Evolutionary conservation across 2,797 vertebrate species (phyloP).

Genomic region (Darevskia mixta): DNA sequence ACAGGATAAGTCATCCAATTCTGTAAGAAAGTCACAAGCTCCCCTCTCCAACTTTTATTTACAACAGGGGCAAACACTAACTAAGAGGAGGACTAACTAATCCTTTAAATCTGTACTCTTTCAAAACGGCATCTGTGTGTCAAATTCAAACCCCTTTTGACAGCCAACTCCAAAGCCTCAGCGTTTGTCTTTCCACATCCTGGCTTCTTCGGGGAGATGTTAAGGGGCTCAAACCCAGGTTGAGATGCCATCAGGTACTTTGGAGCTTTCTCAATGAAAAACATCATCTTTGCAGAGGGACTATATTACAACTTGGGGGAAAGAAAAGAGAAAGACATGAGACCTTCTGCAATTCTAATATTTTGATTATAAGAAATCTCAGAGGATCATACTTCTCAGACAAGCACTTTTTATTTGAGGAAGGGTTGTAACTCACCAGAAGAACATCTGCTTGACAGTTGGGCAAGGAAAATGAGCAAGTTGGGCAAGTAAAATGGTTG

Average conservation of each 20-base stretch:
- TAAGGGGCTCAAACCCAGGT: background rate
- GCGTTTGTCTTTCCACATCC: slow-evolving; percentile 5
- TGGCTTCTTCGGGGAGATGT: slow-evolving; percentile 15
- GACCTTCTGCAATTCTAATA: background rate
- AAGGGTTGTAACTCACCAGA: too few species aligned
- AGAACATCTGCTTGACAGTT: too few species aligned
- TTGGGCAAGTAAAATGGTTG: too few species aligned
- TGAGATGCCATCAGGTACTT: rapidly evolving
- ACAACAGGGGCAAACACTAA: background rate
- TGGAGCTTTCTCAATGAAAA: rapidly evolving
- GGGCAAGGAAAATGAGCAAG: too few species aligned
- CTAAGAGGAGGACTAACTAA: slow-evolving; percentile 24
- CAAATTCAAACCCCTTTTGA: background rate
- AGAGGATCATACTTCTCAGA: background rate
- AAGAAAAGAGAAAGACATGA: slow-evolving; percentile 16
- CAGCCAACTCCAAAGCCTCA: slow-evolving; percentile 25
- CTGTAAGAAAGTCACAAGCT: background rate
- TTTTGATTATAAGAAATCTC: background rate
- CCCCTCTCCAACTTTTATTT: background rate
- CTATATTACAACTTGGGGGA: slow-evolving; percentile 79
- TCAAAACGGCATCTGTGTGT: background rate
- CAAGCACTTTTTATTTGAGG: too few species aligned
- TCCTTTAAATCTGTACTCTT: background rate
- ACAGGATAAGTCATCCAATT: background rate
- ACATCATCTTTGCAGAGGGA: slow-evolving; percentile 81